Evolutionary conservation across 2,113 vertebrate species (phyloP), one percentile per base, ranked within the genome.

Genomic region (Zootoca vivipara): DNA sequence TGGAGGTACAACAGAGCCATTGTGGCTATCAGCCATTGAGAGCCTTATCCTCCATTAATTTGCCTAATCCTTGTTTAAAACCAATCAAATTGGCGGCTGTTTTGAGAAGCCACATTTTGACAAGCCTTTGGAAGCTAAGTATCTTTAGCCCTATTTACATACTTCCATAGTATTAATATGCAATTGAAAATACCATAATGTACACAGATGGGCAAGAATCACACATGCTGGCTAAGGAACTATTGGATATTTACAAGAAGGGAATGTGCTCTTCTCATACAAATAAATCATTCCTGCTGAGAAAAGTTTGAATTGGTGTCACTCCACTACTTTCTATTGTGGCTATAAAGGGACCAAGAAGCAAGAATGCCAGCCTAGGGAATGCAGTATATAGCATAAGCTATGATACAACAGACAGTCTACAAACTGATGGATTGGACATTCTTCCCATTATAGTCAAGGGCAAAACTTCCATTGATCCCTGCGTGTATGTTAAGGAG

Each of bases 241-340:
- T 88, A 88, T 62, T 83, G 69, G 69, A 67, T 86, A 89, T 83
- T 95, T 35, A 40, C 85, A 92, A 91, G 78, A 69, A 46, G 87
- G 81, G 82, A 92, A 83, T 4, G 56, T 85, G 40, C 77, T 5
- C 12, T 58, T 58, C 20, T 20, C 72, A 13, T 69, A 75, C 90
- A 69, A 85, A 89, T 79, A 58, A 73, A 85, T 79, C 80, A 3
- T 0, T n/a, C 40, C 88, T 88, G n/a, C 83, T 83, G 83, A 83
- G 82, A 38, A 85, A 69, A 69, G 78, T 77, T 77, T 86, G 85
- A 65, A 82, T 75, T 75, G 78, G 62, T 89, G 58, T 81, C 84
- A 58, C 62, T 86, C 79, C 33, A 77, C 58, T 62, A 20, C 42
- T 82, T 86, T 78, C 58, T 85, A 67, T 40, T 65, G n/a, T 33